Percentiles rank a stretch among this genome's conserved stretches.
Conservation (phyloP, 2,113 vertebrate species). For the Hypocryptadius cinnamomeus region DNA sequence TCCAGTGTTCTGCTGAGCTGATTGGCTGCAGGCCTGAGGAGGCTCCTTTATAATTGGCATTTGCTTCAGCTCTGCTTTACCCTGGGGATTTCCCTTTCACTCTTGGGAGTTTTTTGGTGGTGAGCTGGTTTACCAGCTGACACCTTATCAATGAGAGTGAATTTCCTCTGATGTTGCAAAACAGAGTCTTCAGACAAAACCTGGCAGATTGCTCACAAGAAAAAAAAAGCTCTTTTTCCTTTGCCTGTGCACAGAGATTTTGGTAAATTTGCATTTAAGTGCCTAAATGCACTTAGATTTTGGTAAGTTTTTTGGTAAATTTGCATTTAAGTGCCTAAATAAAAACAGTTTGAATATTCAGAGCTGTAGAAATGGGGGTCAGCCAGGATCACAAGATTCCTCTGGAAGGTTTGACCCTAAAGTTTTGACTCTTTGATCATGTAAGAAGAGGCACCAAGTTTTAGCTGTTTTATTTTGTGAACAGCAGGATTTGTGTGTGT, state of each 20-base stretch:
- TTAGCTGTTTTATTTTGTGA: neutral
- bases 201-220: neutral
- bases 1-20: slow-evolving; percentile 7
- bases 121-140: slow-evolving; percentile 52
- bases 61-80: slow-evolving; percentile 13
- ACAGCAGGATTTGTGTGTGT: neutral
- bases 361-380: neutral
- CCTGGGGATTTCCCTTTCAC: slow-evolving; percentile 67
- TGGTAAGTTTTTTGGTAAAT: neutral
- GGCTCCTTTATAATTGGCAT: slow-evolving; percentile 18
- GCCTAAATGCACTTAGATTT: neutral
- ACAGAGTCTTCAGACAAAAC: neutral
- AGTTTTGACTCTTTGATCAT: neutral
- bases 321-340: neutral
- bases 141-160: slow-evolving; percentile 54
- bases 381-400: neutral
- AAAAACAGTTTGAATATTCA: neutral
- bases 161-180: slow-evolving; percentile 61
- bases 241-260: neutral
- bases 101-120: slow-evolving; percentile 66
- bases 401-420: neutral
- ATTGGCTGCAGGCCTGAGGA: slow-evolving; percentile 10
- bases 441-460: neutral
- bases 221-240: neutral
- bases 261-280: neutral